Base-by-base conservation (phyloP, 2,113 vertebrate genomes). In the Stegostoma tigrinum region DNA sequence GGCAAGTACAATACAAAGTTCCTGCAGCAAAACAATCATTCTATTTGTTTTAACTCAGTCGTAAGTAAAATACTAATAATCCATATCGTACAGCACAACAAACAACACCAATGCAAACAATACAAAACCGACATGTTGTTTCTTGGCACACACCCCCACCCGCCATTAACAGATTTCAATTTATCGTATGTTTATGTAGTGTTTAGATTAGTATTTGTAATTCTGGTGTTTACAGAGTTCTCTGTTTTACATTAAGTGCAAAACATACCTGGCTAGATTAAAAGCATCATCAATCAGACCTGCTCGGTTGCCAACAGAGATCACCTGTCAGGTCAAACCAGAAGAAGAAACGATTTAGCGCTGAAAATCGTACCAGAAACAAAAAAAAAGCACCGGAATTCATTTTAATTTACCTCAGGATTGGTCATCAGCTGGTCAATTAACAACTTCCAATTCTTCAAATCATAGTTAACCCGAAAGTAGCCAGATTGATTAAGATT, bases 401-500 rank as follows among this genome's bases (percentile, higher is more conserved):
- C 68, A 96, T 95, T 70, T 96, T 3, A 12, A 96, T 97, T 96
- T 98, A 99, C 99, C 96, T 98, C 97, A 78, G 98, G 98, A 96
- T 98, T 98, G 96, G 96, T 98, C 97, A 98, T 98, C 94, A 99
- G 98, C 93, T 99, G 99, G 96, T 98, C 98, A 96, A 99, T 99
- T 96, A 99, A 97, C 96, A 99, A 97, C 96, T 97, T 99, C 99
- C 99, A 99, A 97, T 99, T 99, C 96, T 98, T 98, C 95, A 98
- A 97, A 97, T 99, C 99, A 95, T 99, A 99, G 98, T 99, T 99
- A 97, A 99, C 98, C 96, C 99, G 98, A 96, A 99, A 99, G 97
- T 99, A 99, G 10, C 99, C 99, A 0, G 98, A 99, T 97, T 99
- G 99, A 97, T 99, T 99, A 97, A 99, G 98, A 97, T 99, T 99